Conservation (phyloP, 2,113 vertebrate genomes). For the Atrichornis clamosus region DNA sequence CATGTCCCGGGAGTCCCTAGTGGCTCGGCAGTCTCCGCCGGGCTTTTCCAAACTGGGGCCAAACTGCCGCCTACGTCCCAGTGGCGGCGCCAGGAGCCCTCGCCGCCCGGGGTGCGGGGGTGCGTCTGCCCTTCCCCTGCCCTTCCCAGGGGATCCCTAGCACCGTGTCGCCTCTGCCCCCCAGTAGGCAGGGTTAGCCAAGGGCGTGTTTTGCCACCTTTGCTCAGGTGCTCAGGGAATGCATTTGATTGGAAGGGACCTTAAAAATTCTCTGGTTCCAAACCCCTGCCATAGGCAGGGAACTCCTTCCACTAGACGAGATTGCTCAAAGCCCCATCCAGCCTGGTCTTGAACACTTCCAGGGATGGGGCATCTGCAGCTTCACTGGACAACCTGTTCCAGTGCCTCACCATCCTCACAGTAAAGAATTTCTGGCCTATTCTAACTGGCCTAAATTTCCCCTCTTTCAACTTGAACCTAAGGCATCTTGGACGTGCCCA, state of each 20-base stretch:
- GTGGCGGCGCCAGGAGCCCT: not conserved
- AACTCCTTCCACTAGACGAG: not conserved
- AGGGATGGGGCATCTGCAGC: not conserved
- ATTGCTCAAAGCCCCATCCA: not conserved
- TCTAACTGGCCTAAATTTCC: not conserved
- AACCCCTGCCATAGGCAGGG: fast-evolving
- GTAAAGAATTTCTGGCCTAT: not conserved
- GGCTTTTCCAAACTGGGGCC: fast-evolving
- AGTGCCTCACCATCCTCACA: not conserved
- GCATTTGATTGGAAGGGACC: not conserved
- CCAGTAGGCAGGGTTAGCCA: fast-evolving
- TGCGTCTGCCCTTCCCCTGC: not conserved
- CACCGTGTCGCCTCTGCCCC: fast-evolving
- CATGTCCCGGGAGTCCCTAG: too few relatives aligned
- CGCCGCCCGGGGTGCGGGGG: not conserved
- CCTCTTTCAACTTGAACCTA: not conserved
- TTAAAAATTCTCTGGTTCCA: not conserved
- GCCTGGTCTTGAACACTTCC: not conserved
- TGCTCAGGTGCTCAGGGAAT: not conserved
- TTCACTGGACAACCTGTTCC: too few relatives aligned
- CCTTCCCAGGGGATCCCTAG: not conserved
- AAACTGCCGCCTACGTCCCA: not conserved
- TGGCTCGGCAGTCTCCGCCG: not conserved
- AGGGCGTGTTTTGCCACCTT: not conserved
- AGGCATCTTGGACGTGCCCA: fast-evolving